phyloP scores from a whole-genome alignment of 1,140 invertebrate genomes.

The Neodiprion fabricii region DNA sequence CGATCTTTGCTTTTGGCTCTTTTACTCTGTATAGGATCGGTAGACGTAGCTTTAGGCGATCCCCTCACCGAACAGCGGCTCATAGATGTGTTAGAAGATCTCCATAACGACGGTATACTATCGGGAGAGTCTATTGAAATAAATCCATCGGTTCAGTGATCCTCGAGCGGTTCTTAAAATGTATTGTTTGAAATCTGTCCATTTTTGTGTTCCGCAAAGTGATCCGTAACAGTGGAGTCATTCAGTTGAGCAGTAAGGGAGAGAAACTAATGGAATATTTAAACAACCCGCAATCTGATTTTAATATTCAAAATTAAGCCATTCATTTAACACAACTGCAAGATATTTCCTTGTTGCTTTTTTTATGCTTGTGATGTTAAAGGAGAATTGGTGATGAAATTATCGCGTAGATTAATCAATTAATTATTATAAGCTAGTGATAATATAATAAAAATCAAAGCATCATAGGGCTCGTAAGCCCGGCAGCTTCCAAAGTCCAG shows the following conservation, averaged over 20 bases:
- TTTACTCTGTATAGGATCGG: constrained; percentile 78
- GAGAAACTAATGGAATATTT: not conserved
- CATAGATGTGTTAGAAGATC: constrained; percentile 66
- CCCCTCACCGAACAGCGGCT: constrained; percentile 74
- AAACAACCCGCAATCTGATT: not conserved
- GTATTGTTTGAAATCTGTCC: not conserved
- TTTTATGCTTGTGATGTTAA: not conserved
- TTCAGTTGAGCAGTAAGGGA: not conserved
- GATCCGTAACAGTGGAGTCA: not conserved
- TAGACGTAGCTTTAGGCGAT: constrained; percentile 75
- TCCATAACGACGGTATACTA: constrained; percentile 67
- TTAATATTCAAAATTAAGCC: too few relatives aligned
- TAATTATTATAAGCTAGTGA: not conserved
- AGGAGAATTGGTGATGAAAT: not conserved
- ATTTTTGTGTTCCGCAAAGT: constrained; percentile 1
- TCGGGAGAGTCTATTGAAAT: constrained; percentile 28
- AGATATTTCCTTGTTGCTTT: not conserved
- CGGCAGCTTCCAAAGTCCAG: not conserved
- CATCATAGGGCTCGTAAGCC: not conserved
- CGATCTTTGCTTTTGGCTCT: constrained; percentile 76
- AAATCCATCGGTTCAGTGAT: constrained; percentile 2
- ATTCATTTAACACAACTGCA: not conserved
- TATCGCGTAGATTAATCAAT: not conserved
- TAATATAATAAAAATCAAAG: not conserved
- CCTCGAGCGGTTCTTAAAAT: not conserved